Base-by-base conservation (phyloP, 2,113 vertebrate genomes). In the Notiomystis cincta region DNA sequence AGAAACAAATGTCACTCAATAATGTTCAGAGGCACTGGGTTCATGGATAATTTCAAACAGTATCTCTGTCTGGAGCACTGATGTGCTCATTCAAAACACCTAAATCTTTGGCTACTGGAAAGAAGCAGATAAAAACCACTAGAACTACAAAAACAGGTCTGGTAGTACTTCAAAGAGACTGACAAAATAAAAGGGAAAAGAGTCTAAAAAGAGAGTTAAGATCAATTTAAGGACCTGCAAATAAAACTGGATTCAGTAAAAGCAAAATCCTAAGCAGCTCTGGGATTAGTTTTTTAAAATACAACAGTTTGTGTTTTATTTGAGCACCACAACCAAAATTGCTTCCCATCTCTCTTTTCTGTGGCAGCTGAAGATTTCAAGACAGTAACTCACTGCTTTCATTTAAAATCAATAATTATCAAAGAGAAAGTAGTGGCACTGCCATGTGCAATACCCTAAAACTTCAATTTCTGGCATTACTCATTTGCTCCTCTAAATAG, bases 1-100 rank as follows among this genome's bases (percentile, higher is more conserved):
- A 98, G 98, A 99, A 99, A 99, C 98, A 98, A 98, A 98, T 95
- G 99, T 99, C 98, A 99, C 98, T 99, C 98, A 98, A 97, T 98
- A 98, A 98, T 95, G 97, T 96, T 98, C 97, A 97, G 98, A 96
- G 84, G 97, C 97, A 95, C 96, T 73, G 97, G 95, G 98, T 95
- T 98, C 98, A 98, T 98, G 98, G 98, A 98, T 97, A 98, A 98
- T 98, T 98, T 98, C 98, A 98, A 98, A 98, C 98, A 98, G 98
- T 98, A 98, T 98, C 98, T 98, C 97, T 97, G 97, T 97, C 97
- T 98, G 96, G 92, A 98, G 95, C 93, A 96, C 28, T 98, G 98
- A 98, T 98, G 98, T 98, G 97, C 98, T 98, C 97, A 97, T 97
- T 98, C 97, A 98, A 98, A 98, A 98, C 98, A 98, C 97, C 98